Percentiles rank a stretch among this genome's conserved stretches.
These are phyloP conservation scores for Eristalinus sepulchralis DNA, from an alignment of 2,888 invertebrate species.

Conservation along the genomic window DNA sequence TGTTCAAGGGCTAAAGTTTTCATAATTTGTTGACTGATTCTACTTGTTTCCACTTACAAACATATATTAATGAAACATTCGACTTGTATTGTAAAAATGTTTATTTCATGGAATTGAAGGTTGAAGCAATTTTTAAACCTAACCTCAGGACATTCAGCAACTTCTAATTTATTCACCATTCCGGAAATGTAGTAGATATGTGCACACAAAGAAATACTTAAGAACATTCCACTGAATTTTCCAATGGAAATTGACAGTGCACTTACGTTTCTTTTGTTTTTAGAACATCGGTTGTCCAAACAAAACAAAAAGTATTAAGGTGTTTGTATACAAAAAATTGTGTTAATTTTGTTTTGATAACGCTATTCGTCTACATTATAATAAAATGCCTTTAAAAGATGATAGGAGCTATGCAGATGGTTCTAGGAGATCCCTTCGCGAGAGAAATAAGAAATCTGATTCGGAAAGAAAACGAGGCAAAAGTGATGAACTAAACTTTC, in stretches of 20 bases:
- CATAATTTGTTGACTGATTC: no score
- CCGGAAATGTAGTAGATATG: no score
- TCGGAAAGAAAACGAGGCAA: conserved; percentile 72
- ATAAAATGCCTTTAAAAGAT: conserved; percentile 72
- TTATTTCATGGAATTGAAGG: no score
- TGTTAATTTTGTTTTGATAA: background rate
- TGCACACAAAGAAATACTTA: background rate
- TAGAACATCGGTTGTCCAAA: background rate
- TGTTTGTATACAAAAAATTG: background rate
- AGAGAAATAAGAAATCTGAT: conserved; percentile 73
- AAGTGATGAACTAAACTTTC: conserved; percentile 72
- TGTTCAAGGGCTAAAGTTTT: no score
- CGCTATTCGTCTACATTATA: background rate
- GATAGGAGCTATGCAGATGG: conserved; percentile 66
- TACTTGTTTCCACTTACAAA: no score
- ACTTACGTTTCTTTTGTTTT: background rate
- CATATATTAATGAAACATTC: no score
- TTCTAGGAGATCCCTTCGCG: conserved; percentile 74
- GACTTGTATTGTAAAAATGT: no score
- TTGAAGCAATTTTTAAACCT: no score
- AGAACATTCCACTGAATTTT: background rate
- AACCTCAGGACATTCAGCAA: no score
- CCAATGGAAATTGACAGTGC: background rate
- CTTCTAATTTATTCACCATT: background rate
- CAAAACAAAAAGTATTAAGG: background rate